A percentile compares a stretch with the other conserved stretches of the same genome.
phyloP scores from a whole-genome alignment of 2,797 vertebrate species.

The Arctocebus calabarensis region DNA sequence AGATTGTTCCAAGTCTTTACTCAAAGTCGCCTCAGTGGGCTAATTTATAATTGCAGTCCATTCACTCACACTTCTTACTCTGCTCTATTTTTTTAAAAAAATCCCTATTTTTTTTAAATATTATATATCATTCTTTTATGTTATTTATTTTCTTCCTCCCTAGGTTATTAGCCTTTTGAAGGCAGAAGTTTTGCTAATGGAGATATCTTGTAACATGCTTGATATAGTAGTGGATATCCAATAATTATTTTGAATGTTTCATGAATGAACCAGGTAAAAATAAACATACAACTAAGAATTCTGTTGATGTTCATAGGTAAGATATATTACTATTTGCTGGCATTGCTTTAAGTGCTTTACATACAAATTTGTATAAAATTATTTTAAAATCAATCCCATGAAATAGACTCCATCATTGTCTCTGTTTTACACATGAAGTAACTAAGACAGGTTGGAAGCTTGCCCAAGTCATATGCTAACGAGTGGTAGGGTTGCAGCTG shows the following conservation, averaged over 20 bases:
- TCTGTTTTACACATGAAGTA: constrained; percentile 39
- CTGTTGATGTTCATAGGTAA: background rate
- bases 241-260: background rate
- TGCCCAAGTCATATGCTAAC: background rate
- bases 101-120: background rate
- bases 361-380: constrained; percentile 3
- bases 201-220: background rate
- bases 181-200: background rate
- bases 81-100: background rate
- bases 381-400: background rate
- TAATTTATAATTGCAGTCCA: background rate
- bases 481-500: background rate
- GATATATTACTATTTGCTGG: background rate
- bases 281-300: background rate
- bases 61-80: background rate
- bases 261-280: constrained; percentile 13
- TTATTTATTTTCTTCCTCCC: background rate
- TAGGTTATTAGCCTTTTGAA: background rate
- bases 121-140: background rate
- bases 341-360: background rate
- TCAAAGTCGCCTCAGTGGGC: background rate
- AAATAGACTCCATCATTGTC: background rate
- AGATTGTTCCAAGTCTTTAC: background rate
- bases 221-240: background rate
- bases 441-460: background rate